Base-by-base conservation (phyloP, 2,113 vertebrate species). In the Megaleporinus macrocephalus region DNA sequence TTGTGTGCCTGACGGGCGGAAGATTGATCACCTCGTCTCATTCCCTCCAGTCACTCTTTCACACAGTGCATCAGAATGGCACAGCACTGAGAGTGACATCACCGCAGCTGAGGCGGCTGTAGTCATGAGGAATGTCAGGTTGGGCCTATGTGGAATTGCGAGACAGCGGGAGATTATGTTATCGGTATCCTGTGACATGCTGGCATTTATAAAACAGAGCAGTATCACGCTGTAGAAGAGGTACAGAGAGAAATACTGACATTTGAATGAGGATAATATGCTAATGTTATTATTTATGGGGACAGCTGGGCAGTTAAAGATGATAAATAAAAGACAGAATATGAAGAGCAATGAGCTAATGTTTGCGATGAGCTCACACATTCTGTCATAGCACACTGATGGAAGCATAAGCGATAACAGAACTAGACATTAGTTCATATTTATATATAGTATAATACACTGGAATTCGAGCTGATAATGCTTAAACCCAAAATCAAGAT, bases 11-110 rank as follows among this genome's bases (percentile, higher is more conserved):
- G 89, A 87, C 89, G 90, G 82, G 51, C 57, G 27, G 18, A 73
- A 89, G 89, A 90, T 69, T 86, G 87, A 92, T 91, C 86, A 90
- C 86, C 80, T 88, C 63, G 36, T 29, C 59, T 80, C 75, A 24
- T 71, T 44, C 59, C 15, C 62, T 26, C 16, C 10, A 41, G 59
- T 76, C 72, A 77, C 41, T 85, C 66, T 59, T 57, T 85, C 70
- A 79, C 72, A 63, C 65, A 51, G 71, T 27, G 15, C 65, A 27
- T 76, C 44, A 49, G 27, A 68, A 53, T 29, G 30, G 7, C n/a
- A 63, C 41, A 30, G 44, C 47, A 65, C 18, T 15, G 66, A 73
- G 41, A 41, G 61, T 63, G 30, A 63, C 47, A 66, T 59, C 30
- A 55, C 14, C 14, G 29, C 61, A 65, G 62, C 18, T 11, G 41